Evolutionary conservation across 2,113 vertebrate species (phyloP).

Genomic region (Corydoras maculifer): DNA sequence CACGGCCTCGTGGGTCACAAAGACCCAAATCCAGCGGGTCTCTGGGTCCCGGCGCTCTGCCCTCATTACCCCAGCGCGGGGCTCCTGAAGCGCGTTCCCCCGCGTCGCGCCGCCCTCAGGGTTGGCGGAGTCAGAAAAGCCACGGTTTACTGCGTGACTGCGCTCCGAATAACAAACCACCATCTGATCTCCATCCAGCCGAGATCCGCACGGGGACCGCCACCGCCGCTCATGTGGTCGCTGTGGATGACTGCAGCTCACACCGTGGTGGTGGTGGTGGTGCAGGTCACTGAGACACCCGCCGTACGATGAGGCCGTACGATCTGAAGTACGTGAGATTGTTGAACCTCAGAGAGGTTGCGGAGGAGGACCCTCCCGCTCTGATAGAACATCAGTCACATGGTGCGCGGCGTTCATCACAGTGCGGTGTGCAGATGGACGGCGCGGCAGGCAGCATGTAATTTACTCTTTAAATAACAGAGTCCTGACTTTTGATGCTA

Average conservation of each 20-base stretch:
- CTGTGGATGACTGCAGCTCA: too few relatives aligned
- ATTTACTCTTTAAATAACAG: conserved; percentile 40
- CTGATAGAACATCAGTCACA: too few relatives aligned
- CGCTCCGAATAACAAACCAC: background rate
- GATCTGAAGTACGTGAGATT: too few relatives aligned
- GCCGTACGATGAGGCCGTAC: too few relatives aligned
- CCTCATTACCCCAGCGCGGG: background rate
- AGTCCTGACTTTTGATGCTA: conserved; percentile 34
- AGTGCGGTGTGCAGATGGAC: too few relatives aligned
- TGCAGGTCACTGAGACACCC: too few relatives aligned
- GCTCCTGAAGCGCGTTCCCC: conserved; percentile 3
- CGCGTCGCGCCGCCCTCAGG: background rate
- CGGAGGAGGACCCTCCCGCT: too few relatives aligned
- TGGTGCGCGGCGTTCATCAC: too few relatives aligned
- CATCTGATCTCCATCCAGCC: background rate
- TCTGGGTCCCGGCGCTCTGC: background rate
- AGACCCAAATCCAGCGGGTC: background rate
- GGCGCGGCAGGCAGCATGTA: conserved; percentile 6
- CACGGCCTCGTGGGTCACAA: conserved; percentile 30
- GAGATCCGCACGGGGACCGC: background rate
- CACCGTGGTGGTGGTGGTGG: too few relatives aligned
- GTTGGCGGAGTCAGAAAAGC: background rate
- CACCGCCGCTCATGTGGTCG: too few relatives aligned
- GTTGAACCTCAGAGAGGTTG: too few relatives aligned
- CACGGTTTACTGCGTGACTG: conserved; percentile 2